phyloP scores from a whole-genome alignment of 2,888 invertebrate species.

The Campaea margaritaria region DNA sequence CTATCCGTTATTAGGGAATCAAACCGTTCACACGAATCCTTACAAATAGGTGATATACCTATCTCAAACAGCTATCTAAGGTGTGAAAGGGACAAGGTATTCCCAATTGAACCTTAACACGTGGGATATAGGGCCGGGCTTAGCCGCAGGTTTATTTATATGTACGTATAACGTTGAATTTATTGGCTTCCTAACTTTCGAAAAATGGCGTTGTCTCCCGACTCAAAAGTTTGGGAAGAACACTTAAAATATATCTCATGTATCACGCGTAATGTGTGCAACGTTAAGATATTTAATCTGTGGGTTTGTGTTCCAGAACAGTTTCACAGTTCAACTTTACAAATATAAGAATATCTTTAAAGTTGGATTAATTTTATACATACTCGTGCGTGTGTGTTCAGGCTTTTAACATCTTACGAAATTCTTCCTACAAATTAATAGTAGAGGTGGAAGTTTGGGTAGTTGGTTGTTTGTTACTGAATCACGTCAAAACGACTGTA shows the following conservation, averaged over 20 bases:
- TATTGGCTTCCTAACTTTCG: slow-evolving; percentile 71
- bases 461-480: too few relatives aligned
- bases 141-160: slow-evolving; percentile 68
- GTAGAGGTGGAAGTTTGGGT: too few relatives aligned
- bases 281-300: neutral
- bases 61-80: slow-evolving; percentile 56
- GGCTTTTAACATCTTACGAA: too few relatives aligned
- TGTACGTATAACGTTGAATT: slow-evolving; percentile 63
- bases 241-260: slow-evolving; percentile 38
- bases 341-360: too few relatives aligned
- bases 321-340: too few relatives aligned
- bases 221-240: slow-evolving; percentile 34
- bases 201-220: slow-evolving; percentile 58
- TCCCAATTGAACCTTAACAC: slow-evolving; percentile 66
- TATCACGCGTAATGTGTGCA: slow-evolving; percentile 24
- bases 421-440: too few relatives aligned
- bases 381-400: too few relatives aligned
- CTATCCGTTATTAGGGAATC: slow-evolving; percentile 58
- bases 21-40: slow-evolving; percentile 54
- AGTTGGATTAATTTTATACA: too few relatives aligned
- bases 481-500: too few relatives aligned
- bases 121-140: slow-evolving; percentile 59
- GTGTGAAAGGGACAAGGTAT: slow-evolving; percentile 55
- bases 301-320: too few relatives aligned
- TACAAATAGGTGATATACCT: slow-evolving; percentile 61